Evolutionary conservation across 2,113 vertebrate genomes (phyloP), one percentile per base, ranked within the genome.

Genomic region (Otolemur garnettii): DNA sequence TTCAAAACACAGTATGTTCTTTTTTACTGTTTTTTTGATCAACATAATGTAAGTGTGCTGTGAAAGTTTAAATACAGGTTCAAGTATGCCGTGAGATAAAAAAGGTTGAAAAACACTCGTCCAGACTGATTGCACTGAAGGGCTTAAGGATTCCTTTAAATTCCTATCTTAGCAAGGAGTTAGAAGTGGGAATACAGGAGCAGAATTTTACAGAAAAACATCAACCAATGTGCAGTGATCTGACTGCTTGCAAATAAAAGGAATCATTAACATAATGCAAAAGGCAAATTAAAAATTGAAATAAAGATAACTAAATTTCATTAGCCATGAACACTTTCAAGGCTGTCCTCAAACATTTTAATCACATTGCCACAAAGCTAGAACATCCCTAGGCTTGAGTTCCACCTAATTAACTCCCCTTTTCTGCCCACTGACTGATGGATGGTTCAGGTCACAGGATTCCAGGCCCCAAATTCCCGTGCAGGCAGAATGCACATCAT

Each of bases 331-430:
- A 30, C 28, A 12, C n/a, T 38, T 62, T 50, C 33, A 69, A 26
- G 7, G 14, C 11, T 53, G 14, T 33, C 26, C 21, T 24, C 19
- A 45, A 35, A 42, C 15, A 7, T 35, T 11, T 8, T 11, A 24
- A 53, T 60, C 33, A 53, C 68, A 33, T 4, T 21, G 50, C 28
- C 5, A 12, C 64, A n/a, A 42, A 38, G 19, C 7, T 8, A 26
- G 64, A 22, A 26, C 1, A 0, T 30, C 15, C 59, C 2, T 68
- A 50, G 64, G 2, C 26, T 7, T 9, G 7, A 50, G 6, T 19
- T 53, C 11, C 3, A 4, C n/a, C n/a, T 5, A 4, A 18, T 1
- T 1, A 19, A 18, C 3, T 4, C 3, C 42, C 33, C 55, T 19
- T 42, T 18, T 10, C 11, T 35, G 30, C 18, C 50, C 35, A 1